phyloP scores from a whole-genome alignment of 2,888 invertebrate genomes.

The Caenorhabditis macrosperma region DNA sequence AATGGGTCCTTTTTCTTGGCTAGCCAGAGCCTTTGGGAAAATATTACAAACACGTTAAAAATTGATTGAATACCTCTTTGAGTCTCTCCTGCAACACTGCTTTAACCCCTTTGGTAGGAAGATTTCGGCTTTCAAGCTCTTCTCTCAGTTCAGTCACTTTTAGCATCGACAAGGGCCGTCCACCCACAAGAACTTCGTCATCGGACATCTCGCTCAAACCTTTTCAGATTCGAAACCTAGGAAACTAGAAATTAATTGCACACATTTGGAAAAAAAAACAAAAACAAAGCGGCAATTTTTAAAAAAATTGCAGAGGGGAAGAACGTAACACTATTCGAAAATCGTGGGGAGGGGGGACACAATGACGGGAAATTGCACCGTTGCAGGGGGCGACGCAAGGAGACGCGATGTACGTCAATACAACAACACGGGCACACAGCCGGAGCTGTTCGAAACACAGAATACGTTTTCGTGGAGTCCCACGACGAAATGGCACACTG shows the following conservation, averaged over 20 bases:
- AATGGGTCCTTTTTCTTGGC: neutral
- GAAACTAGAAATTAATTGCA: neutral
- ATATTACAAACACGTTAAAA: neutral
- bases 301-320: neutral
- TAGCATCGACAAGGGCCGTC: constrained; percentile 65
- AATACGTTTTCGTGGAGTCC: neutral
- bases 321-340: constrained; percentile 11
- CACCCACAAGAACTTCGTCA: constrained; percentile 67
- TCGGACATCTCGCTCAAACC: constrained; percentile 54
- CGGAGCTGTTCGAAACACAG: neutral
- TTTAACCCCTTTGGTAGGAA: constrained; percentile 72
- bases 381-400: constrained; percentile 2
- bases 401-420: constrained; percentile 10
- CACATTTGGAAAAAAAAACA: neutral
- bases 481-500: too few species aligned
- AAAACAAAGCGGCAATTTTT: constrained; percentile 7
- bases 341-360: neutral
- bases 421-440: neutral
- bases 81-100: constrained; percentile 72
- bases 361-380: constrained; percentile 20
- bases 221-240: constrained; percentile 7
- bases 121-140: constrained; percentile 69
- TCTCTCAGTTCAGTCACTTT: constrained; percentile 74
- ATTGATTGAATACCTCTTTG: constrained; percentile 52
- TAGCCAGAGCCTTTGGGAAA: constrained; percentile 4